A percentile compares a stretch with the other conserved stretches of the same genome.
Conservation (phyloP, 2,797 vertebrate species). For the Remorina albescens region DNA sequence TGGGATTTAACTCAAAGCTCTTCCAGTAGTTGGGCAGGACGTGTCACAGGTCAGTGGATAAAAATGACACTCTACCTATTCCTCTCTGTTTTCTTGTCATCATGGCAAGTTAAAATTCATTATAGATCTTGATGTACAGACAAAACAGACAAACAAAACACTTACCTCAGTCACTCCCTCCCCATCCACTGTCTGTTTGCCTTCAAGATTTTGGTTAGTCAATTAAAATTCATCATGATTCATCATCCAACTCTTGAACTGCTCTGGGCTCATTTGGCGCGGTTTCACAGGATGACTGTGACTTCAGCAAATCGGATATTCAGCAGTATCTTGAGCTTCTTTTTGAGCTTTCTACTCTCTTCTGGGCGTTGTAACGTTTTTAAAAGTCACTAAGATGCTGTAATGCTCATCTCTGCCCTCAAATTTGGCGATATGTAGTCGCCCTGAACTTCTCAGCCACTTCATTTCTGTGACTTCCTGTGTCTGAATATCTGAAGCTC, state of each 20-base stretch:
- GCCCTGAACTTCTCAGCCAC: slow-evolving; percentile 32
- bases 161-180: neutral
- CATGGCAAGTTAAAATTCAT: slow-evolving; percentile 2
- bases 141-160: too few species aligned
- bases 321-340: slow-evolving; percentile 24
- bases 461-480: slow-evolving; percentile 59
- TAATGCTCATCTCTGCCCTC: slow-evolving; percentile 54
- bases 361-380: slow-evolving; percentile 32
- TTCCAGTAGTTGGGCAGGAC: neutral
- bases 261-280: slow-evolving; percentile 16
- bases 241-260: slow-evolving; percentile 29
- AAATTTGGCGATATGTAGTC: slow-evolving; percentile 76
- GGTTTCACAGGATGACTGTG: slow-evolving; percentile 48
- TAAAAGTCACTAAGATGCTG: slow-evolving; percentile 58
- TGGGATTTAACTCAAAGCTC: slow-evolving; percentile 10
- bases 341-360: slow-evolving; percentile 47
- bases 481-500: slow-evolving; percentile 61
- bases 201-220: slow-evolving; percentile 18
- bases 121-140: slow-evolving; percentile 1
- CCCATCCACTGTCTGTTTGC: neutral
- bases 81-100: neutral
- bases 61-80: neutral
- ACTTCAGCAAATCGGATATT: slow-evolving; percentile 45
- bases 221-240: slow-evolving; percentile 53
- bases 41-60: slow-evolving; percentile 34